Percentiles rank a stretch among this genome's conserved stretches.
phyloP scores from a whole-genome alignment of 2,888 invertebrate genomes.

The Zootermopsis nevadensis region DNA sequence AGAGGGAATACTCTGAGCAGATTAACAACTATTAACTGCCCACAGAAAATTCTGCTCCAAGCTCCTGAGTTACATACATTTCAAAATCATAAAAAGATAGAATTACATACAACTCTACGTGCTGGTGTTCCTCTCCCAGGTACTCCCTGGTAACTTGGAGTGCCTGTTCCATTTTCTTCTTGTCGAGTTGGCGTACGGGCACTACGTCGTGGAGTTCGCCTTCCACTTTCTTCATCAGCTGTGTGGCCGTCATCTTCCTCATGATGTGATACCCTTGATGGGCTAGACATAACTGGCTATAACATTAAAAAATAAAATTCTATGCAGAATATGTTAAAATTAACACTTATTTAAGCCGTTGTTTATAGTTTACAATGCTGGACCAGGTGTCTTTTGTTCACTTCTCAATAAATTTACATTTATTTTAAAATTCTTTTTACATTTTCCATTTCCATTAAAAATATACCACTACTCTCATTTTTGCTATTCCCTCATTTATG shows the following conservation, averaged over 20 bases:
- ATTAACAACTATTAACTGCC: too few relatives aligned
- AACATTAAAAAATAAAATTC: background rate
- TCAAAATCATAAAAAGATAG: too few relatives aligned
- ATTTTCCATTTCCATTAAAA: too few relatives aligned
- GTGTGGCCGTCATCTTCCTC: conserved; percentile 10
- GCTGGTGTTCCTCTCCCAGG: conserved; percentile 5
- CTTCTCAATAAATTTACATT: too few relatives aligned
- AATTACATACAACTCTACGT: background rate
- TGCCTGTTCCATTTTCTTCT: background rate
- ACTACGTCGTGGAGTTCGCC: conserved; percentile 2
- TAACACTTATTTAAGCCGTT: background rate
- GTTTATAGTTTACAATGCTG: too few relatives aligned
- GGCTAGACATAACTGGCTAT: conserved; percentile 40
- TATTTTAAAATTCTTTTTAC: background rate
- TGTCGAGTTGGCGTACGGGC: background rate
- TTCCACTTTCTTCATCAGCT: background rate
- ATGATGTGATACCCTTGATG: background rate
- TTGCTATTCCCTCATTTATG: too few relatives aligned
- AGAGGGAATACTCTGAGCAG: too few relatives aligned
- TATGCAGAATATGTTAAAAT: background rate
- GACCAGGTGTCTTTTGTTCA: too few relatives aligned
- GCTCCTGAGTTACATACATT: too few relatives aligned
- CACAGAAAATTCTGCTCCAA: too few relatives aligned
- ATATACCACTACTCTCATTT: too few relatives aligned
- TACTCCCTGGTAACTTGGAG: background rate